A percentile compares a stretch with the other conserved stretches of the same genome.
phyloP scores from a whole-genome alignment of 1,140 invertebrate species.

The Lordiphosa stackelbergi region DNA sequence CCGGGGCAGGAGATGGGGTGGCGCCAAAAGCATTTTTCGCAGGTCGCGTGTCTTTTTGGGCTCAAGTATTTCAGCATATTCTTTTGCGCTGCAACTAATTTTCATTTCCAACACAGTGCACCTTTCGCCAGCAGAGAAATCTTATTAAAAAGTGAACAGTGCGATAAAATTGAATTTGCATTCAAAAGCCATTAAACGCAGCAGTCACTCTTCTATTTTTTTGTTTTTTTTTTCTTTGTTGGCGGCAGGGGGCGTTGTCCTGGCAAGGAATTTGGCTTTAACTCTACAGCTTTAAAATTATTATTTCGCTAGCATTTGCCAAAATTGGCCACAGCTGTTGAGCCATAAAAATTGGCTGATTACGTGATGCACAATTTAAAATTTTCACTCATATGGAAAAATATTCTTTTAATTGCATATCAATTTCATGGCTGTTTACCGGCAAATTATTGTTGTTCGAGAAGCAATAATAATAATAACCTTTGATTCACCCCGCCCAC shows the following conservation, averaged over 20 bases:
- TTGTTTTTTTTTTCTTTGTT: slow-evolving; percentile 14
- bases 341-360: slow-evolving; percentile 41
- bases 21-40: slow-evolving; percentile 51
- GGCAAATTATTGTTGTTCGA: slow-evolving; percentile 63
- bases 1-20: slow-evolving; percentile 13
- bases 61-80: slow-evolving; percentile 40
- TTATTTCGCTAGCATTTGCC: slow-evolving; percentile 55
- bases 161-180: slow-evolving; percentile 78
- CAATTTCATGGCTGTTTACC: slow-evolving; percentile 55
- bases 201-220: slow-evolving; percentile 60
- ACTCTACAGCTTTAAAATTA: slow-evolving; percentile 52
- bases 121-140: slow-evolving; percentile 62
- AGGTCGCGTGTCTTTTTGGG: slow-evolving; percentile 64
- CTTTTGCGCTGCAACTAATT: slow-evolving; percentile 65
- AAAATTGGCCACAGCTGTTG: slow-evolving; percentile 46
- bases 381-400: slow-evolving; percentile 52
- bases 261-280: slow-evolving; percentile 39
- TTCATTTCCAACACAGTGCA: slow-evolving; percentile 72
- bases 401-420: slow-evolving; percentile 72
- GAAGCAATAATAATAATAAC: slow-evolving; percentile 26
- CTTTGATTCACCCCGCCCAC: slow-evolving; percentile 4
- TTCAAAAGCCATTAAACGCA: slow-evolving; percentile 77
- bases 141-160: slow-evolving; percentile 77
- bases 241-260: slow-evolving; percentile 29
- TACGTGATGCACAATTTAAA: slow-evolving; percentile 36